Conservation (phyloP, 2,888 invertebrate genomes). For the Agapostemon virescens region DNA sequence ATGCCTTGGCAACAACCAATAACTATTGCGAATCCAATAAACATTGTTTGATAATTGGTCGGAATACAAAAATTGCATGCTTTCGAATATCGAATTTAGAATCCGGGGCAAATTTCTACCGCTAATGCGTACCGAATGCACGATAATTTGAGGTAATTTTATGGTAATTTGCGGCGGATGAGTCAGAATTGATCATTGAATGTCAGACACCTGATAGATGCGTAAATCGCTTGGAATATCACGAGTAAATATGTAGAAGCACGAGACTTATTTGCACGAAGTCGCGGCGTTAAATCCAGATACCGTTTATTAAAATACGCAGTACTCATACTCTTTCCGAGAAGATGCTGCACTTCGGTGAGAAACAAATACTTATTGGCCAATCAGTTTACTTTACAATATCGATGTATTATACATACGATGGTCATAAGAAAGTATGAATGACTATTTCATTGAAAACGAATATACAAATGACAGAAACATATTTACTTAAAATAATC, state of each 20-base stretch:
- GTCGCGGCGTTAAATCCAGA: slow-evolving; percentile 50
- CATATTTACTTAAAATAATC: not conserved
- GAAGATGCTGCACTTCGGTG: slow-evolving; percentile 27
- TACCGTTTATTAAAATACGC: slow-evolving; percentile 41
- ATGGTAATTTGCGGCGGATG: not conserved
- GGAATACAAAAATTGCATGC: not conserved
- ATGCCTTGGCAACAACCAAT: not conserved
- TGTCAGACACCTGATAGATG: slow-evolving; percentile 8
- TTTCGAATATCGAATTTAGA: not conserved
- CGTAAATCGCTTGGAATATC: slow-evolving; percentile 45
- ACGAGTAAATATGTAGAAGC: slow-evolving; percentile 46
- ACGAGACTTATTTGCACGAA: slow-evolving; percentile 41
- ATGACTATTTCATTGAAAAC: not conserved
- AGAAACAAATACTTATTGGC: slow-evolving; percentile 42
- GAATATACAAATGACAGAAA: not conserved
- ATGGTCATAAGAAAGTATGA: not conserved
- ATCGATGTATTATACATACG: not conserved
- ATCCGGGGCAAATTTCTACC: not conserved
- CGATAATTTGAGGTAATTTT: not conserved
- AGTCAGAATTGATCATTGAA: slow-evolving; percentile 19
- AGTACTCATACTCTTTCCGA: slow-evolving; percentile 41
- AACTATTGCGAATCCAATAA: not conserved
- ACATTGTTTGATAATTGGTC: not conserved
- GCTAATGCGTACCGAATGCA: not conserved
- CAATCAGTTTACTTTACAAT: slow-evolving; percentile 56